A percentile compares a stretch with the other conserved stretches of the same genome.
phyloP scores from a whole-genome alignment of 2,888 invertebrate species.

The Pheosia tremula region DNA sequence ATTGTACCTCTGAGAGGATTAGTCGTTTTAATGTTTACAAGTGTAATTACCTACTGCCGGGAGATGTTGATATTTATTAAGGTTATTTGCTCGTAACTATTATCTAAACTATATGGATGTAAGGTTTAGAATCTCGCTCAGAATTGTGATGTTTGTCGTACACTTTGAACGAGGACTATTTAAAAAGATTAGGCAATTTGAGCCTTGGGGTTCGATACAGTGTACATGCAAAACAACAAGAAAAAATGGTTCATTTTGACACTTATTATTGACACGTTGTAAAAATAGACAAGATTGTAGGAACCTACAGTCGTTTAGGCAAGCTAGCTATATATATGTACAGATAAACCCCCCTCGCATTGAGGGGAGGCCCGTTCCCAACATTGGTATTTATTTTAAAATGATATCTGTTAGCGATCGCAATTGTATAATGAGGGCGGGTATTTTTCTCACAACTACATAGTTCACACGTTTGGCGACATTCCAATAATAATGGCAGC shows the following conservation, averaged over 20 bases:
- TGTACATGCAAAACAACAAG: no score
- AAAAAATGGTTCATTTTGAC: neutral
- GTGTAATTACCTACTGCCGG: neutral
- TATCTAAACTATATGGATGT: neutral
- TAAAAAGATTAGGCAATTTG: neutral
- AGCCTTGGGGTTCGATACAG: neutral
- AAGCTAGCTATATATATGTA: no score
- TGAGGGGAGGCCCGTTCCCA: no score
- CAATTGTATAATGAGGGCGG: slow-evolving; percentile 2
- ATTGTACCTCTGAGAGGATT: slow-evolving; percentile 52
- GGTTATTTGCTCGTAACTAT: neutral
- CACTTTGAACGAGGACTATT: neutral
- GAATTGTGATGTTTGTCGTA: neutral
- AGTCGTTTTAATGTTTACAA: slow-evolving; percentile 17
- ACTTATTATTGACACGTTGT: neutral
- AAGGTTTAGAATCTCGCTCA: slow-evolving; percentile 1
- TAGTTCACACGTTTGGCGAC: slow-evolving; percentile 37
- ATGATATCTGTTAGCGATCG: neutral
- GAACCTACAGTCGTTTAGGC: neutral
- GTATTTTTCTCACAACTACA: slow-evolving; percentile 1
- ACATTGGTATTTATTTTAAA: neutral
- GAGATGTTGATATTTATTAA: slow-evolving; percentile 4
- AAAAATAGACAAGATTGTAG: neutral
- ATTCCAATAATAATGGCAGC: slow-evolving; percentile 44
- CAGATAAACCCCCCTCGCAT: no score